Percentiles rank a stretch among this genome's conserved stretches.
Evolutionary conservation across 2,888 invertebrate species (phyloP).

Genomic region (Ectemnius lituratus): DNA sequence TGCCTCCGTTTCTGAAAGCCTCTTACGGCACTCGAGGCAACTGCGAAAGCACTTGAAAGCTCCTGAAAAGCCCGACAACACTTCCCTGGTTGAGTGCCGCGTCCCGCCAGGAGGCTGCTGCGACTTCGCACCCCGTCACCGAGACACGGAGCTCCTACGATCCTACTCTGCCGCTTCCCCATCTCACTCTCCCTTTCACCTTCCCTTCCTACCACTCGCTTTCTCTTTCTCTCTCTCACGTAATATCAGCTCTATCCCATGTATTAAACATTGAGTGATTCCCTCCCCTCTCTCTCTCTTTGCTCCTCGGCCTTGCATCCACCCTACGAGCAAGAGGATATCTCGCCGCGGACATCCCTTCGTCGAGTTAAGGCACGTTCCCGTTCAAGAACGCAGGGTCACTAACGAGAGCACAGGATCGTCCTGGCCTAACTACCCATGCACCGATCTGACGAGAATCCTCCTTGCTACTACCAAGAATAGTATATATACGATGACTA

Average conservation of each 20-base stretch:
- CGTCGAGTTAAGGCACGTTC: slow-evolving; percentile 2
- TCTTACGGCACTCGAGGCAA: slow-evolving; percentile 78
- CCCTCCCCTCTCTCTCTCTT: slow-evolving; percentile 31
- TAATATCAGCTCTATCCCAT: slow-evolving; percentile 73
- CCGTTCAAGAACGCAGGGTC: no score
- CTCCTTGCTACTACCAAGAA: no score
- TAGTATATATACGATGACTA: no score
- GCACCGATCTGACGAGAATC: no score
- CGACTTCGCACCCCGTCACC: slow-evolving; percentile 76
- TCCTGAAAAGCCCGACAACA: slow-evolving; percentile 78
- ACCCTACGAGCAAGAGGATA: neutral
- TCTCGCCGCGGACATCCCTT: slow-evolving; percentile 23
- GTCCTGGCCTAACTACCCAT: no score
- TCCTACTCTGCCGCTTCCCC: no score
- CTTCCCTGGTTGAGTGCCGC: slow-evolving; percentile 76
- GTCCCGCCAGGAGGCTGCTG: slow-evolving; percentile 70
- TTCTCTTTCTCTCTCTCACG: slow-evolving; percentile 48
- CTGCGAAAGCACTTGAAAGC: slow-evolving; percentile 78
- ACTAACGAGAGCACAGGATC: no score
- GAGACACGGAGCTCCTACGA: slow-evolving; percentile 66
- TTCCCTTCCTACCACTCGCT: slow-evolving; percentile 3
- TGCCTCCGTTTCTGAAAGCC: slow-evolving; percentile 78
- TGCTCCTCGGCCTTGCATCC: slow-evolving; percentile 19
- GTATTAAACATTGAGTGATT: slow-evolving; percentile 73
- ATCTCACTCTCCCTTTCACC: slow-evolving; percentile 20